These are phyloP conservation scores for Tetranychus cinnabarinus DNA, from an alignment of 1,140 invertebrate species.

Conservation along the genomic window DNA sequence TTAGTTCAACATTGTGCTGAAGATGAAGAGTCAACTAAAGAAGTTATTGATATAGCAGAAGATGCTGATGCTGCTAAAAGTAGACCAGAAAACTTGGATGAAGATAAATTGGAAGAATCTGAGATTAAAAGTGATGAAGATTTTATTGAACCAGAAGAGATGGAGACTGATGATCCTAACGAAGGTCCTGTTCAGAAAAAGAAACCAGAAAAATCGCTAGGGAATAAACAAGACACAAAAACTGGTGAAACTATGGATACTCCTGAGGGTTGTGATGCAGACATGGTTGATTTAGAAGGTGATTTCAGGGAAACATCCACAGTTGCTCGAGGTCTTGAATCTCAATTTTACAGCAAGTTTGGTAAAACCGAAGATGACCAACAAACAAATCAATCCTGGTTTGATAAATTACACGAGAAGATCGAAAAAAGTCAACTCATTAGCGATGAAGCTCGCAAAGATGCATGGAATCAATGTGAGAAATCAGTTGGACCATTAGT, in stretches of 20 bases:
- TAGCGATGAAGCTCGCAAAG: background rate
- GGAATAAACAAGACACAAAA: background rate
- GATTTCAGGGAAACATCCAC: constrained; percentile 39
- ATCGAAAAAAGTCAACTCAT: background rate
- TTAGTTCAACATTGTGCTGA: constrained; percentile 54
- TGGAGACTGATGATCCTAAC: constrained; percentile 7
- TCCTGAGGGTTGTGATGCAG: constrained; percentile 15
- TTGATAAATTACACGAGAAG: constrained; percentile 1
- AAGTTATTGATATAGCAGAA: constrained; percentile 32
- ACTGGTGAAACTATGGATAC: background rate
- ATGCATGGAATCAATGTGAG: constrained; percentile 26
- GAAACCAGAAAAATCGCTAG: background rate
- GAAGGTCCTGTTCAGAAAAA: constrained; percentile 12
- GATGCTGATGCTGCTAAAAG: constrained; percentile 53
- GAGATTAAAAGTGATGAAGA: constrained; percentile 17
- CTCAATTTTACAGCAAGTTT: constrained; percentile 35
- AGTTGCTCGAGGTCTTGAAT: constrained; percentile 40
- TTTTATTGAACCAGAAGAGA: constrained; percentile 12
- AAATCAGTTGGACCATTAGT: constrained; percentile 39
- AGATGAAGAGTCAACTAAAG: constrained; percentile 32
- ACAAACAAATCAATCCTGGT: background rate
- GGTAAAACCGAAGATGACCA: background rate
- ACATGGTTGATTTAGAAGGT: constrained; percentile 39
- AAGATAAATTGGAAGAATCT: constrained; percentile 20
- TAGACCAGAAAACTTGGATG: constrained; percentile 29